A percentile compares a stretch with the other conserved stretches of the same genome.
phyloP scores from a whole-genome alignment of 2,797 vertebrate species.

The Neosilurus hyrtlii region DNA sequence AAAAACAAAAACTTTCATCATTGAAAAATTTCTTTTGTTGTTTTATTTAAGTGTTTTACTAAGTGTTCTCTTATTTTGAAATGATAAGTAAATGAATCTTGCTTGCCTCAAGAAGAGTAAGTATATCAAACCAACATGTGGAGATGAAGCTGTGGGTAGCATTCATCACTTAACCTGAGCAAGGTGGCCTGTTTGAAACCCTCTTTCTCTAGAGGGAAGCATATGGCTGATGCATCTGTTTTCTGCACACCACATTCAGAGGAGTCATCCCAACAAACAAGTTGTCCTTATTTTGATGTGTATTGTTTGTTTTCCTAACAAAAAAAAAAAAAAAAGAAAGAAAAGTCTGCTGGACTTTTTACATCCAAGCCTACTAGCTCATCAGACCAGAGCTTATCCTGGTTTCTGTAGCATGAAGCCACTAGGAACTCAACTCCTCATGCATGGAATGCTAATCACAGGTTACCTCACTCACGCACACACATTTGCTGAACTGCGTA shows the following conservation, averaged over 20 bases:
- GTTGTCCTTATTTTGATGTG: slow-evolving; percentile 66
- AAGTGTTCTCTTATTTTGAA: slow-evolving; percentile 11
- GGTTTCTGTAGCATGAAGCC: too few relatives aligned
- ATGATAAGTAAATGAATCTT: slow-evolving; percentile 44
- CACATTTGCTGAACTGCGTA: too few relatives aligned
- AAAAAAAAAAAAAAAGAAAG: too few relatives aligned
- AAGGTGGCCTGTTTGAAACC: slow-evolving; percentile 76
- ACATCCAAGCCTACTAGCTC: too few relatives aligned
- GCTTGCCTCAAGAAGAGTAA: slow-evolving; percentile 64
- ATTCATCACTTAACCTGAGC: slow-evolving; percentile 78
- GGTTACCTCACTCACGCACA: too few relatives aligned
- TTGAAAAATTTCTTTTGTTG: background rate
- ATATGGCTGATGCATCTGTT: slow-evolving; percentile 81
- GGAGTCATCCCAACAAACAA: slow-evolving; percentile 75
- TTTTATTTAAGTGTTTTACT: too few relatives aligned
- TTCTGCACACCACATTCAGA: slow-evolving; percentile 73
- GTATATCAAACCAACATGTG: slow-evolving; percentile 64
- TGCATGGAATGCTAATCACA: too few relatives aligned
- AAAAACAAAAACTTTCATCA: too few relatives aligned
- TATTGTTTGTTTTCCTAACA: slow-evolving; percentile 25
- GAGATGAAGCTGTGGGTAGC: slow-evolving; percentile 68
- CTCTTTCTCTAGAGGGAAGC: slow-evolving; percentile 73
- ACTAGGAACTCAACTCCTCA: too few relatives aligned
- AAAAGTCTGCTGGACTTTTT: too few relatives aligned
- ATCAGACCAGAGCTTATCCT: too few relatives aligned